phyloP scores from a whole-genome alignment of 2,113 vertebrate species.

The Seriola dumerili region DNA sequence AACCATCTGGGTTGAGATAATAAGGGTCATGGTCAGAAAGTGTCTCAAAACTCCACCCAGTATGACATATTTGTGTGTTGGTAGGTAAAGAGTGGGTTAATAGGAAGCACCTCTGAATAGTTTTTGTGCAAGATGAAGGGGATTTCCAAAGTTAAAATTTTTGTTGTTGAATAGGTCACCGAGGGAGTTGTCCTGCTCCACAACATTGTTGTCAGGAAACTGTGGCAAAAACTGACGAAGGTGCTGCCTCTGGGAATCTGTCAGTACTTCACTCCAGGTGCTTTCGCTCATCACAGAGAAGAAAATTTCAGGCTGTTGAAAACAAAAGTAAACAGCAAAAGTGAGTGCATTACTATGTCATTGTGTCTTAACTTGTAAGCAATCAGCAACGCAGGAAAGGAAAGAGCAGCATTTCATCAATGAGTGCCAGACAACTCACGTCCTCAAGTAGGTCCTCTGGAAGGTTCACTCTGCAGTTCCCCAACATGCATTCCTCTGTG shows the following conservation, averaged over 20 bases:
- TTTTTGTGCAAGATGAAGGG: slow-evolving; percentile 94
- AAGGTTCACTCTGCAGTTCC: slow-evolving; percentile 90
- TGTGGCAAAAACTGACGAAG: slow-evolving; percentile 93
- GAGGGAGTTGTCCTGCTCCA: slow-evolving; percentile 89
- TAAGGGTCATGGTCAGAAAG: neutral
- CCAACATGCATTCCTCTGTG: slow-evolving; percentile 96
- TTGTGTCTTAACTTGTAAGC: neutral
- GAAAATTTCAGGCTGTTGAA: slow-evolving; percentile 92
- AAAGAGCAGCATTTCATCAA: neutral
- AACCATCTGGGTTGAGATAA: slow-evolving; percentile 86
- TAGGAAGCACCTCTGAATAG: slow-evolving; percentile 90
- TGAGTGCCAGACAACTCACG: slow-evolving; percentile 82
- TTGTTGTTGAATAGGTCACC: slow-evolving; percentile 88
- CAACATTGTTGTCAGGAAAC: slow-evolving; percentile 87
- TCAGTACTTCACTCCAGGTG: slow-evolving; percentile 93
- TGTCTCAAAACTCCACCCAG: neutral
- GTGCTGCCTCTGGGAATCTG: slow-evolving; percentile 91
- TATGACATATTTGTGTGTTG: neutral
- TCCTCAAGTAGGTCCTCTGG: slow-evolving; percentile 97
- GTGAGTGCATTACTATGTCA: neutral
- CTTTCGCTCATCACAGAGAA: slow-evolving; percentile 94
- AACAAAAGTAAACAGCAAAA: slow-evolving; percentile 29
- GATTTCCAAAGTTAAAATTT: slow-evolving; percentile 95
- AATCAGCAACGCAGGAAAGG: neutral
- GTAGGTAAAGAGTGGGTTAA: neutral